Conservation (phyloP, 30 jellyfish, hydroid and myxozoan species). For the Aurelia aurita region DNA sequence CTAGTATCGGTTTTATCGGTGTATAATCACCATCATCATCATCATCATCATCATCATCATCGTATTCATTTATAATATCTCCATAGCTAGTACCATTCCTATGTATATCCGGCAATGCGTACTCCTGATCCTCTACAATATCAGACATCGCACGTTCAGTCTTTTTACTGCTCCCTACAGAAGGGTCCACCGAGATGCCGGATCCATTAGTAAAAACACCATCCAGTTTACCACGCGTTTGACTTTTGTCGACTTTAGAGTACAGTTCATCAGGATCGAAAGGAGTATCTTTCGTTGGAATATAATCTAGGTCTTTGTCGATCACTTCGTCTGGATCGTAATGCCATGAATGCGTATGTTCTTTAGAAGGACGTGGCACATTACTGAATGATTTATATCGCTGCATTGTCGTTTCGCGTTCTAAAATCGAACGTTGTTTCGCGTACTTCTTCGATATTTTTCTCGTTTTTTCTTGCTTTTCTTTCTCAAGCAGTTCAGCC, state of each 20-base stretch:
- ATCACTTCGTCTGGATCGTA: slow-evolving; percentile 16
- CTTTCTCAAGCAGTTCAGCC: slow-evolving; percentile 63
- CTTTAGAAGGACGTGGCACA: slow-evolving; percentile 78
- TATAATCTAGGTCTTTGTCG: slow-evolving; percentile 30
- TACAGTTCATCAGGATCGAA: slow-evolving; percentile 43
- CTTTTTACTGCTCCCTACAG: neutral
- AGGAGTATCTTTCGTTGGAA: slow-evolving; percentile 55
- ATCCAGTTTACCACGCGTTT: slow-evolving; percentile 8
- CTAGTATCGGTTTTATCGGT: neutral
- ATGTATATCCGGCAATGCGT: slow-evolving; percentile 8
- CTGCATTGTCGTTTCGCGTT: slow-evolving; percentile 65
- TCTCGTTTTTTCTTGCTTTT: slow-evolving; percentile 43
- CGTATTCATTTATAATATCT: slow-evolving; percentile 10
- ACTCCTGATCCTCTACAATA: slow-evolving; percentile 44
- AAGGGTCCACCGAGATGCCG: neutral
- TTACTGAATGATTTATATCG: slow-evolving; percentile 67
- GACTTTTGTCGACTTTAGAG: slow-evolving; percentile 69
- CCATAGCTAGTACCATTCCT: neutral
- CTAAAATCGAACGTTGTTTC: slow-evolving; percentile 73
- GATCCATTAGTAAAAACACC: slow-evolving; percentile 1
- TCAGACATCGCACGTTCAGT: slow-evolving; percentile 61
- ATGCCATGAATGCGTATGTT: slow-evolving; percentile 62
- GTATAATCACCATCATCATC: slow-evolving; percentile 56
- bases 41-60: slow-evolving; percentile 35
- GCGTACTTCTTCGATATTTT: slow-evolving; percentile 51